Evolutionary conservation across 2,888 invertebrate species (phyloP).

Genomic region (Nasonovia ribisnigri): DNA sequence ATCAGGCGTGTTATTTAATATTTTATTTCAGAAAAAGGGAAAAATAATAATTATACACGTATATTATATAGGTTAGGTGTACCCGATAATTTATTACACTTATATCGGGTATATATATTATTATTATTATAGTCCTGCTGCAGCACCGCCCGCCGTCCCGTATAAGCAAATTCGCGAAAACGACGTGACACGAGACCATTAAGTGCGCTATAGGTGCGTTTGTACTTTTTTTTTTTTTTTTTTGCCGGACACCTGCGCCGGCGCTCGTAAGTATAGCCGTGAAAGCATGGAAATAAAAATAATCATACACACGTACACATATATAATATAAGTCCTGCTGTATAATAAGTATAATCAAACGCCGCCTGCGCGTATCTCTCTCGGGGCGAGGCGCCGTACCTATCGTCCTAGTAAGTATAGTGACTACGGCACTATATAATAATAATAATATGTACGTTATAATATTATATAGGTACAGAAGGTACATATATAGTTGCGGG

Average conservation of each 20-base stretch:
- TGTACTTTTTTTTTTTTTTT: not conserved
- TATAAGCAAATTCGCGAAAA: not conserved
- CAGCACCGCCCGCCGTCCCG: not conserved
- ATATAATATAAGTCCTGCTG: not conserved
- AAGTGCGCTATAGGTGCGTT: not conserved
- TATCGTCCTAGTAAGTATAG: no score
- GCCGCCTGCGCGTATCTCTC: not conserved
- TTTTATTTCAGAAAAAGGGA: not conserved
- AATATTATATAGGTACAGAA: no score
- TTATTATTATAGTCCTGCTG: not conserved
- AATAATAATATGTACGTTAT: no score
- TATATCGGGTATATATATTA: not conserved
- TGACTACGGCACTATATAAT: no score
- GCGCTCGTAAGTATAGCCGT: not conserved
- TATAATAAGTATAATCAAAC: conserved; percentile 54
- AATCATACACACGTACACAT: not conserved
- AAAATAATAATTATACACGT: not conserved
- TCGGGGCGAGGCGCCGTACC: not conserved
- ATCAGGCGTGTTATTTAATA: not conserved
- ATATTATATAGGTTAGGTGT: not conserved
- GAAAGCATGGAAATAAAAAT: not conserved
- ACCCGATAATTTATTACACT: not conserved
- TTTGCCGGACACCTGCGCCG: not conserved
- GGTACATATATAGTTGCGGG: no score
- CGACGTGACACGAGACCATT: conserved; percentile 58